A percentile compares a stretch with the other conserved stretches of the same genome.
phyloP scores from a whole-genome alignment of 2,888 invertebrate genomes.

The Spilosoma lubricipeda region DNA sequence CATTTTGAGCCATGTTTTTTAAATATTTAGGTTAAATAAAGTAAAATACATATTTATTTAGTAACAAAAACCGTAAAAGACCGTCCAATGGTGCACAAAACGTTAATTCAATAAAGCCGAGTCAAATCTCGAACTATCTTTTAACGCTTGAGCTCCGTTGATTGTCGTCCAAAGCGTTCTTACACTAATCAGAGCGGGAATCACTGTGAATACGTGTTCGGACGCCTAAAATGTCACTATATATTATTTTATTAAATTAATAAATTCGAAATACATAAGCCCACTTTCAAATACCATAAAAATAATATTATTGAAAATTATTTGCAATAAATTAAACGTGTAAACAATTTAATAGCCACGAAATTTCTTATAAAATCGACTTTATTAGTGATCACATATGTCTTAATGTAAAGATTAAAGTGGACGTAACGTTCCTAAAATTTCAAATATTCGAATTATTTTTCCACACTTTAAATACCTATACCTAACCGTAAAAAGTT shows the following conservation, averaged over 20 bases:
- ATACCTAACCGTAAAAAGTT: neutral
- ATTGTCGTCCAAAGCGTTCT: slow-evolving; percentile 60
- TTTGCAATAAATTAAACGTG: neutral
- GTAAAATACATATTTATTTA: neutral
- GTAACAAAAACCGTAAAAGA: neutral
- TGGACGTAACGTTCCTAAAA: neutral
- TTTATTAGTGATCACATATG: neutral
- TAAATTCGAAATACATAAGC: neutral
- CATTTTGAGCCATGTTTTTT: neutral
- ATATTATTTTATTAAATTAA: slow-evolving; percentile 25
- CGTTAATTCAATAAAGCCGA: slow-evolving; percentile 39
- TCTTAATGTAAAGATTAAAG: neutral
- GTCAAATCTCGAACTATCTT: slow-evolving; percentile 44
- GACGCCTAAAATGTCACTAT: slow-evolving; percentile 43
- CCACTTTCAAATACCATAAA: neutral
- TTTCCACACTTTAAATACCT: neutral
- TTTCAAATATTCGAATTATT: neutral
- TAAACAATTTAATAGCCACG: neutral
- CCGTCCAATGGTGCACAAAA: slow-evolving; percentile 3
- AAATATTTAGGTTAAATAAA: neutral
- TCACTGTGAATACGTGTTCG: slow-evolving; percentile 53
- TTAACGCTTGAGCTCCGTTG: slow-evolving; percentile 49
- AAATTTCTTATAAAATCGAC: neutral
- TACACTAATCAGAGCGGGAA: slow-evolving; percentile 68
- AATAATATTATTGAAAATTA: neutral